Percentiles rank a stretch among this genome's conserved stretches.
phyloP scores from a whole-genome alignment of 2,797 vertebrate genomes.

The Glossophaga mutica region DNA sequence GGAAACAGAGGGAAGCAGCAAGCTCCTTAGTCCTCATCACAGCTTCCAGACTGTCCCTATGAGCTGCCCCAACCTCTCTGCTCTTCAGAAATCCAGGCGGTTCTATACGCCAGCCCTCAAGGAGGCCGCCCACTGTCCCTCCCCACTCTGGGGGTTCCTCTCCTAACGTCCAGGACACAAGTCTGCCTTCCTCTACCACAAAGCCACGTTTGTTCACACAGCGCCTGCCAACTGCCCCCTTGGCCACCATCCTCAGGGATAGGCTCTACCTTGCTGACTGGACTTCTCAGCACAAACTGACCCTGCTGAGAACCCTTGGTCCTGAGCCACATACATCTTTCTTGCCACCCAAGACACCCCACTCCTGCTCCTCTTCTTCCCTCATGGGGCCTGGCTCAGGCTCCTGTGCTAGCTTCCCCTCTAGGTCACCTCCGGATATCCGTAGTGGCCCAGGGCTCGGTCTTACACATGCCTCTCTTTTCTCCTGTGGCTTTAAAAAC shows the following conservation, averaged over 20 bases:
- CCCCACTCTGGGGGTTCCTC: background rate
- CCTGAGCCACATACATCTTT: background rate
- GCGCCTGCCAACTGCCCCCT: background rate
- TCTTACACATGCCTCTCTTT: background rate
- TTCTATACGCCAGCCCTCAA: too few relatives aligned
- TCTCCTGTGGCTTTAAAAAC: background rate
- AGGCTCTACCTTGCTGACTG: background rate
- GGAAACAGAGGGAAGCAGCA: background rate
- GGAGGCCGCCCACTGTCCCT: background rate
- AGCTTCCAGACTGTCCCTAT: background rate
- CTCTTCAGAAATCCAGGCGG: background rate
- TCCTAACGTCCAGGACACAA: background rate
- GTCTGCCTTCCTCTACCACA: background rate
- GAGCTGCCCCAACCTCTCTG: background rate
- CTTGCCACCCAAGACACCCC: background rate
- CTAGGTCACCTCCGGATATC: background rate
- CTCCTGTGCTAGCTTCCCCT: background rate
- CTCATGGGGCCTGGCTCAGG: background rate
- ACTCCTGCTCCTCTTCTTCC: background rate
- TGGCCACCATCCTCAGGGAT: background rate
- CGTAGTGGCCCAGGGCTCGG: background rate
- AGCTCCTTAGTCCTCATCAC: background rate
- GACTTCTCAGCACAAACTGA: background rate
- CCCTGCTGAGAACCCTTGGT: background rate
- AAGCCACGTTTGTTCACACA: rapidly evolving